Evolutionary conservation across 2,797 vertebrate species (phyloP).

Genomic region (Sebastes matsubarae): DNA sequence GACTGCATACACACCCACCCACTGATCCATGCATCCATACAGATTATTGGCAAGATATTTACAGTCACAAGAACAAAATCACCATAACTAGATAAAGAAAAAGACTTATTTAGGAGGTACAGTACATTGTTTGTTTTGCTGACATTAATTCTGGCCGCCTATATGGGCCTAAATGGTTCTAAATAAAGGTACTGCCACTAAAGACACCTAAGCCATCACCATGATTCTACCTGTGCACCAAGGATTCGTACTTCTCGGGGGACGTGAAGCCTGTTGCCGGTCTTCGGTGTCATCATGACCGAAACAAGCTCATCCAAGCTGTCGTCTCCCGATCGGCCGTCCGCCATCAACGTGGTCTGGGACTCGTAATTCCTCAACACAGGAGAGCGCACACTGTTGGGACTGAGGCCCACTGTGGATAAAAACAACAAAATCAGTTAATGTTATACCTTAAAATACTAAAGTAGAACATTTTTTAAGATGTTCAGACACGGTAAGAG

Average conservation of each 20-base stretch:
- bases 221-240: conserved; percentile 71
- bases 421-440: not conserved
- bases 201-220: not conserved
- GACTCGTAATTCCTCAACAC: conserved; percentile 60
- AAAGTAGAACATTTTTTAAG: not conserved
- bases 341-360: conserved; percentile 47
- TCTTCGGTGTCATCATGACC: conserved; percentile 74
- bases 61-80: not conserved
- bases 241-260: conserved; percentile 69
- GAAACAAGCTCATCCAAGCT: conserved; percentile 76
- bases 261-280: conserved; percentile 60
- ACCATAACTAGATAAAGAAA: not conserved
- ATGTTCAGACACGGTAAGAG: not conserved
- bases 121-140: not conserved
- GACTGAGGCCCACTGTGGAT: conserved; percentile 44
- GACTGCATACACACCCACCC: not conserved
- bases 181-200: not conserved
- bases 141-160: not conserved
- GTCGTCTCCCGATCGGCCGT: conserved; percentile 49
- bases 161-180: not conserved
- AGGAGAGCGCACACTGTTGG: conserved; percentile 37
- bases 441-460: not conserved
- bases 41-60: not conserved
- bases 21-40: not conserved
- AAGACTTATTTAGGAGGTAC: not conserved